phyloP scores from a whole-genome alignment of 2,113 vertebrate genomes.

The Grammomys dolichurus region DNA sequence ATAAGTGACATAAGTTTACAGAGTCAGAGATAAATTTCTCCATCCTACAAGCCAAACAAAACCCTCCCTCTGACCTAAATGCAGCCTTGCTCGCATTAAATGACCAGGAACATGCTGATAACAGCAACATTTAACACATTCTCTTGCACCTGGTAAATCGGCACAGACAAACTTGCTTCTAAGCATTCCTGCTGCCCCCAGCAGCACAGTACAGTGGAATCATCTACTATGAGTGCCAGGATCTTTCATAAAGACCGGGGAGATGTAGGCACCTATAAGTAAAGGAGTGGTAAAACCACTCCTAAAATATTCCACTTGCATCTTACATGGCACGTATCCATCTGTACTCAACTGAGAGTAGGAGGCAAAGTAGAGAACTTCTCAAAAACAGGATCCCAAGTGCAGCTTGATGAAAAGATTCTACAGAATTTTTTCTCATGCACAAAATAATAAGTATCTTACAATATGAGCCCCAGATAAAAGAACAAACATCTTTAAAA shows the following conservation, averaged over 20 bases:
- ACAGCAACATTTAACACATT: conserved; percentile 32
- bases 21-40: conserved; percentile 54
- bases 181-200: not conserved
- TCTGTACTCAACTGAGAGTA: not conserved
- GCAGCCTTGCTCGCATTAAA: not conserved
- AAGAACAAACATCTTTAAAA: not conserved
- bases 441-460: not conserved
- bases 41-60: conserved; percentile 40
- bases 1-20: conserved; percentile 60
- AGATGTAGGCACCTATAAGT: not conserved
- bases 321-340: not conserved
- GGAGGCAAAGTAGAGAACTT: not conserved
- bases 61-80: conserved; percentile 22
- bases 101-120: conserved; percentile 53
- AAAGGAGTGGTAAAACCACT: not conserved
- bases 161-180: not conserved
- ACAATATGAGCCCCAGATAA: not conserved
- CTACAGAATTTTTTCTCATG: not conserved
- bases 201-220: not conserved
- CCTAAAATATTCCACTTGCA: not conserved
- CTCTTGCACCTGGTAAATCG: conserved; percentile 43
- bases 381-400: not conserved
- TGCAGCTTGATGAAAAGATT: not conserved
- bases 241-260: not conserved
- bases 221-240: not conserved